Base-by-base conservation (phyloP, 2,797 vertebrate genomes). In the Poecilia wingei region DNA sequence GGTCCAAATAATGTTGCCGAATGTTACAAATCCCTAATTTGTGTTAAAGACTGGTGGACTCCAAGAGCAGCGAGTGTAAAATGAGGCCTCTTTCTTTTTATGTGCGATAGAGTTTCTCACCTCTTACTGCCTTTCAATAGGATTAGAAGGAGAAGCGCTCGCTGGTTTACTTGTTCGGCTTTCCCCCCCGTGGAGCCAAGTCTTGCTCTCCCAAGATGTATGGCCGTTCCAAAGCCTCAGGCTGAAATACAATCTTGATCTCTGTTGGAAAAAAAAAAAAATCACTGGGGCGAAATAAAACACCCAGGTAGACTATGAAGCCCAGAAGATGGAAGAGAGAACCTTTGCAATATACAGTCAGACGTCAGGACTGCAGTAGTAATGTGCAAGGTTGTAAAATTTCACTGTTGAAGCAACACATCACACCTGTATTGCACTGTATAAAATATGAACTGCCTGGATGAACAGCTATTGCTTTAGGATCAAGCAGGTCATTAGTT, bases 41-140 rank as follows among this genome's bases (percentile, higher is more conserved):
- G 72, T 53, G 55, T 80, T 81, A 78, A 33, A 39, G 73, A 81
- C 85, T 80, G 79, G 57, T 55, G 64, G 41, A 75, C 64, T 85
- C 82, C 81, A 6, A 0, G 47, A 18, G 70, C 75, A 53, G 14
- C 69, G 71, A 16, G 74, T 77, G 70, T 88, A 82, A 91, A 88
- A 81, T 70, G 73, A 82, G 72, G 69, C 82, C 78, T 87, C 77
- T 83, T 79, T 90, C 80, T 90, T 91, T 91, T 92, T 51, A 89
- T 87, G 88, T 81, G 88, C 28, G 83, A 87, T 92, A 89, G 88
- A 86, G 83, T 92, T 93, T 94, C 87, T 91, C 88, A 90, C 84
- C 80, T 89, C 88, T 93, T 79, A 74, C 76, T 61, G 77, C 72
- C 73, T 78, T 84, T 92, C 81, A 87, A 76, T 64, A 78, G 87